Evolutionary conservation across 2,113 vertebrate species (phyloP).

Genomic region (Engystomops pustulosus): DNA sequence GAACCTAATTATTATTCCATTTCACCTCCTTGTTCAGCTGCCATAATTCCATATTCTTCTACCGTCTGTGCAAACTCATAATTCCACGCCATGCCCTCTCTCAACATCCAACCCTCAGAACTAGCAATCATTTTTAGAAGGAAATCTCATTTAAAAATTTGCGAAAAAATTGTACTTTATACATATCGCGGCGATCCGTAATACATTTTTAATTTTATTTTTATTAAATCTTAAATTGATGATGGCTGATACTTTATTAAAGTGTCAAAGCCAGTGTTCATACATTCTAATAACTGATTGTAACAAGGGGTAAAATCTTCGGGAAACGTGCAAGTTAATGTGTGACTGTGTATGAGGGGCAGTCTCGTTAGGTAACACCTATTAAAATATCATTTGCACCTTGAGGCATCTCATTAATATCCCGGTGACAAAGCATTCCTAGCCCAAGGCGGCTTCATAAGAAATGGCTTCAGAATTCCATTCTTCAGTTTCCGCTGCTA

Average conservation of each 20-base stretch:
- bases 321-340: slow-evolving; percentile 67
- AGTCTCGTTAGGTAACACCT: slow-evolving; percentile 91
- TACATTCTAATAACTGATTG: slow-evolving; percentile 82
- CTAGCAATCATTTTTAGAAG: slow-evolving; percentile 9
- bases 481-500: slow-evolving; percentile 71
- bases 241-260: slow-evolving; percentile 83
- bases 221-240: slow-evolving; percentile 78
- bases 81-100: neutral
- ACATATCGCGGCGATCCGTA: slow-evolving; percentile 64
- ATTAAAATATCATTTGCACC: slow-evolving; percentile 98
- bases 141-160: slow-evolving; percentile 46
- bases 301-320: slow-evolving; percentile 76
- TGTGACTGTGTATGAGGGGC: slow-evolving; percentile 72
- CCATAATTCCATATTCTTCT: slow-evolving; percentile 49
- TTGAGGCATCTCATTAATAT: slow-evolving; percentile 98
- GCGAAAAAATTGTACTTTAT: slow-evolving; percentile 65
- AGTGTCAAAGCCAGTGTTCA: slow-evolving; percentile 77
- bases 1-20: slow-evolving; percentile 33
- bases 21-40: slow-evolving; percentile 15
- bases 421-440: slow-evolving; percentile 81
- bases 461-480: slow-evolving; percentile 74
- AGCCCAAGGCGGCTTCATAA: slow-evolving; percentile 80
- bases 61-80: slow-evolving; percentile 11
- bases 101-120: neutral
- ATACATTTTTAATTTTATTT: slow-evolving; percentile 82